These are phyloP conservation scores for Cryptocephalus primarius DNA, from an alignment of 2,888 invertebrate genomes.

Conservation along the genomic window DNA sequence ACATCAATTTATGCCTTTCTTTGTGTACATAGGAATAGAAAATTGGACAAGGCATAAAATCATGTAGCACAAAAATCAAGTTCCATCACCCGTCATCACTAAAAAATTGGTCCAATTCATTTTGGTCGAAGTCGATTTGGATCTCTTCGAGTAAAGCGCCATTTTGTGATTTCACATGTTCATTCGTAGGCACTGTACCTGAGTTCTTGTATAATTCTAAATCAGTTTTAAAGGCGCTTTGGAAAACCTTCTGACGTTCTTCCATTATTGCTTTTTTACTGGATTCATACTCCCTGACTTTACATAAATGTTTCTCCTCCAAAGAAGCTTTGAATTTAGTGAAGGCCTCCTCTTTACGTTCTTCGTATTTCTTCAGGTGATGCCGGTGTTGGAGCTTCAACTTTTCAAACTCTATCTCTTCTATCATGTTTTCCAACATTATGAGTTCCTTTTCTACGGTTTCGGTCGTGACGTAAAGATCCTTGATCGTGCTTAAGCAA, in stretches of 20 bases:
- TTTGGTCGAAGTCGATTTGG: constrained; percentile 47
- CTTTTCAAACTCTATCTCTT: constrained; percentile 57
- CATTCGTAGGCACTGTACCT: constrained; percentile 43
- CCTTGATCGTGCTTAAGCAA: constrained; percentile 42
- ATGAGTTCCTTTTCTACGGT: constrained; percentile 54
- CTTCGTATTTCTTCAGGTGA: constrained; percentile 48
- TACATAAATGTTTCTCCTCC: constrained; percentile 46
- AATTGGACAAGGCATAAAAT: too few relatives aligned
- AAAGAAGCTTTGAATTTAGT: constrained; percentile 40
- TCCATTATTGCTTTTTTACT: constrained; percentile 44
- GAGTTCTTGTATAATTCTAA: constrained; percentile 51
- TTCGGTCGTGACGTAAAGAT: constrained; percentile 47
- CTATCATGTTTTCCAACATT: constrained; percentile 56
- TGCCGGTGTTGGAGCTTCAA: constrained; percentile 61
- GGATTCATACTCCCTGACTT: constrained; percentile 46
- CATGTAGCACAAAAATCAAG: too few relatives aligned
- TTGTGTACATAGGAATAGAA: too few relatives aligned
- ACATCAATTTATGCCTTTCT: too few relatives aligned
- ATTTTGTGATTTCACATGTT: constrained; percentile 22
- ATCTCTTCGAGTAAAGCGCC: constrained; percentile 51
- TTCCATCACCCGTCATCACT: constrained; percentile 25
- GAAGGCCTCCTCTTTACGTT: constrained; percentile 49
- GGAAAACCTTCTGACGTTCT: constrained; percentile 58
- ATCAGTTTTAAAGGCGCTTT: constrained; percentile 58
- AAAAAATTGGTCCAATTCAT: constrained; percentile 52